Base-by-base conservation (phyloP, 2,888 invertebrate species). In the Brachynemurus nebulosus region DNA sequence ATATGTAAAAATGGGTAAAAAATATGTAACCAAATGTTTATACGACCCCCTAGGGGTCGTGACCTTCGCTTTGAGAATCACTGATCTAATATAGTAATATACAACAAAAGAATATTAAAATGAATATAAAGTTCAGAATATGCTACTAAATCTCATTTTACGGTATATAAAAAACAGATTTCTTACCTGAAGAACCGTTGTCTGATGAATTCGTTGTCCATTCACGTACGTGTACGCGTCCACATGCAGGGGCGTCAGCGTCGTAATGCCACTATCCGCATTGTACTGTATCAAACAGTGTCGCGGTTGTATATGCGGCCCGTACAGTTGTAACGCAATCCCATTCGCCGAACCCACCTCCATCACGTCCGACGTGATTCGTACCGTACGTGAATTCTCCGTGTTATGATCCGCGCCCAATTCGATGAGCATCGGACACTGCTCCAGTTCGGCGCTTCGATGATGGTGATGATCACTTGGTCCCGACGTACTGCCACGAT, bases 201-300 rank as follows among this genome's bases (percentile, higher is more conserved):
- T 89, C 64, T 95, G 93, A 59, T 81, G 79, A 57, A 93, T 86
- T 53, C 90, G 77, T 59, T 90, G 86, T 39, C 89, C 89, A 65
- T 97, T 93, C 52, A 97, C 89, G 64, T 88, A 92, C 21, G 92
- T 91, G 60, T 92, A 85, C 9, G 96, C 92, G 64, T 93, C 92
- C 19, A 88, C 74, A 59, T 89, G 89, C 56, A 90, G 80, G 7
- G 97, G 96, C 20, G 96, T 96, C 35, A 96, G 79, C 2, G 86
- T 85, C 53, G 92, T 93, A 47, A 95, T 86, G 41, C 92, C 91
- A 57, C 90, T 89, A 51, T 88, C 86, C 45, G 89, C 79, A 59
- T 80, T 79, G 20, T 42, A 34, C 43, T 93, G 88, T 54, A 97
- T 84, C 55, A 95, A 88, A 67, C 96, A 96, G 66, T 97, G 97